Evolutionary conservation across 2,113 vertebrate species (phyloP).

Genomic region (Pseudois nayaur): DNA sequence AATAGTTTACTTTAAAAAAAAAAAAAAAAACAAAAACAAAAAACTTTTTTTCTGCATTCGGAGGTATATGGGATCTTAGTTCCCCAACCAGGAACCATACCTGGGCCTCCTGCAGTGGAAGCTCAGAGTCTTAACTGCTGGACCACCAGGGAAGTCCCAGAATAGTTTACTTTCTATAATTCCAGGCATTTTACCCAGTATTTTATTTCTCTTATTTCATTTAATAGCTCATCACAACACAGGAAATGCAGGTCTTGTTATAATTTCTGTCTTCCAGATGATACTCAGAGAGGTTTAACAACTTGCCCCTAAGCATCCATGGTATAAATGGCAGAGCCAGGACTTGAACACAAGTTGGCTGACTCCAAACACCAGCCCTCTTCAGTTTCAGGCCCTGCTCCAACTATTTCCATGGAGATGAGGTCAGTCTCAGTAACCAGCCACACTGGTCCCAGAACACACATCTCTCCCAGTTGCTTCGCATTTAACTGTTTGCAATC

Average conservation of each 20-base stretch:
- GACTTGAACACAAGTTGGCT: rapidly evolving
- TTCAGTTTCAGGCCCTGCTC: background rate
- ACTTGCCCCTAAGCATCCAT: background rate
- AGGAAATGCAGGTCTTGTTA: background rate
- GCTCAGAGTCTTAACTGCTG: background rate
- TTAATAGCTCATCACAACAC: background rate
- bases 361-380: background rate
- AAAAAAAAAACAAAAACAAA: background rate
- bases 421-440: background rate
- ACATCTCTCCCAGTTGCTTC: background rate
- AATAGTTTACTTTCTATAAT: background rate
- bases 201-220: background rate
- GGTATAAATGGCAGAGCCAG: background rate
- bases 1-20: background rate
- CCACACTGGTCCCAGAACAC: background rate
- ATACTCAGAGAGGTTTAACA: background rate
- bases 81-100: background rate
- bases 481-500: background rate
- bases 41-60: background rate
- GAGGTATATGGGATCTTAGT: background rate
- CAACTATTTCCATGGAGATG: background rate
- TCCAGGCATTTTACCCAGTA: background rate
- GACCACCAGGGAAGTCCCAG: background rate
- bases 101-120: background rate
- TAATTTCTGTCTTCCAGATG: background rate